Conservation (phyloP, 2,113 vertebrate genomes). For the Solenodon paradoxus region DNA sequence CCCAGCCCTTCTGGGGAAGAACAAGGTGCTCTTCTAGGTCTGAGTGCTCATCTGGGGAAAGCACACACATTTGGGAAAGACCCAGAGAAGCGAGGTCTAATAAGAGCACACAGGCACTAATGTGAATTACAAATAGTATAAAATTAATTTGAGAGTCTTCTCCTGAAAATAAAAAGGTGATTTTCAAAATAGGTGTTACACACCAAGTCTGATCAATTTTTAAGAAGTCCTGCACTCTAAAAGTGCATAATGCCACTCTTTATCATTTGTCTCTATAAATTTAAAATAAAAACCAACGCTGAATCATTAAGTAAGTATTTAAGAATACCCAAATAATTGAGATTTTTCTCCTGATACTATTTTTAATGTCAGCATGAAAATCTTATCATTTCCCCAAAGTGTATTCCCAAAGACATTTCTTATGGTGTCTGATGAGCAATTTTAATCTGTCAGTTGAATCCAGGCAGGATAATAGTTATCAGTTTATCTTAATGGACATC, state of each 20-base stretch:
- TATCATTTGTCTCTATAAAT: not conserved
- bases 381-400: not conserved
- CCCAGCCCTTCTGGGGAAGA: not conserved
- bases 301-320: not conserved
- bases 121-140: not conserved
- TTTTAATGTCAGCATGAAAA: not conserved
- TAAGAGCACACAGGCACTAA: not conserved
- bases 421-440: not conserved
- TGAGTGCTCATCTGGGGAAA: not conserved
- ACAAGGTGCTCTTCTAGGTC: not conserved
- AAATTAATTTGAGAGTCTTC: not conserved
- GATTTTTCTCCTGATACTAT: not conserved
- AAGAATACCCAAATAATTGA: not conserved
- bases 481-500: not conserved
- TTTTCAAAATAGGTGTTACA: not conserved
- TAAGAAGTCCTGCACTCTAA: not conserved
- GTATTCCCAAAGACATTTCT: not conserved
- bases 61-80: not conserved
- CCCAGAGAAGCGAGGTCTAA: not conserved
- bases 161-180: not conserved
- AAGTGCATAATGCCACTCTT: not conserved
- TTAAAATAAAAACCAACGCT: not conserved
- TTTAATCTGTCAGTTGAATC: not conserved
- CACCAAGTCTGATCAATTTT: not conserved
- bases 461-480: not conserved